These are phyloP conservation scores for Leptestheria dahalacensis DNA, from an alignment of 1,140 invertebrate genomes.

Conservation along the genomic window DNA sequence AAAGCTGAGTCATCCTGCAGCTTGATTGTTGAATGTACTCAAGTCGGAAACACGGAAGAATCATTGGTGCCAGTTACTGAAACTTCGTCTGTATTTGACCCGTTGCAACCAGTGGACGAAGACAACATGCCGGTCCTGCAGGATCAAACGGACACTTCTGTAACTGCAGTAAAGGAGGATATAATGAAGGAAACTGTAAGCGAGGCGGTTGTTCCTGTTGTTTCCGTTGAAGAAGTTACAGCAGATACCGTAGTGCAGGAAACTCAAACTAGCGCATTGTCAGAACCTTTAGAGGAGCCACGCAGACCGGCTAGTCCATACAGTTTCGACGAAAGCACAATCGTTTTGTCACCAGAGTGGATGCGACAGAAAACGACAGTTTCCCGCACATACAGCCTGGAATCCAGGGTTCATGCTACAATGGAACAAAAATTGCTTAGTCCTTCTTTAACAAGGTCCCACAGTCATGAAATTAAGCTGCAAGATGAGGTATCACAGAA, in stretches of 20 bases:
- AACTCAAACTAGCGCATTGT: too few species aligned
- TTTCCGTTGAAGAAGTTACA: too few species aligned
- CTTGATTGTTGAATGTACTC: neutral
- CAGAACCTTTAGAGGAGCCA: too few species aligned
- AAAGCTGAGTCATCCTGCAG: neutral
- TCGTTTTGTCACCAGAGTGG: slow-evolving; percentile 21
- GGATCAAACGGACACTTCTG: too few species aligned
- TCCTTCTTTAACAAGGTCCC: neutral
- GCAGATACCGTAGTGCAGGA: too few species aligned
- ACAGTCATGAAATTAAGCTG: neutral
- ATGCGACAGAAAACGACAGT: slow-evolving; percentile 18
- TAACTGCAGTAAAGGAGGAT: too few species aligned
- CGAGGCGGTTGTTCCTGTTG: too few species aligned
- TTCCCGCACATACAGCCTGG: slow-evolving; percentile 16
- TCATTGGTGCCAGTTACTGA: slow-evolving; percentile 14
- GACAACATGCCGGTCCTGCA: too few species aligned
- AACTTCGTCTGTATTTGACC: too few species aligned
- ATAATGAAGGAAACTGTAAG: too few species aligned
- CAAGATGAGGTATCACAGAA: neutral
- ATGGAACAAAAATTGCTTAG: neutral
- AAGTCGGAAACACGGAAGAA: neutral
- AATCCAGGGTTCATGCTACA: slow-evolving; percentile 12
- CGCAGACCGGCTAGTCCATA: slow-evolving; percentile 13
- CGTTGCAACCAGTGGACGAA: too few species aligned
- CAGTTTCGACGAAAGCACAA: slow-evolving; percentile 16